A percentile compares a stretch with the other conserved stretches of the same genome.
phyloP scores from a whole-genome alignment of 2,888 invertebrate species.

The Myathropa florea region DNA sequence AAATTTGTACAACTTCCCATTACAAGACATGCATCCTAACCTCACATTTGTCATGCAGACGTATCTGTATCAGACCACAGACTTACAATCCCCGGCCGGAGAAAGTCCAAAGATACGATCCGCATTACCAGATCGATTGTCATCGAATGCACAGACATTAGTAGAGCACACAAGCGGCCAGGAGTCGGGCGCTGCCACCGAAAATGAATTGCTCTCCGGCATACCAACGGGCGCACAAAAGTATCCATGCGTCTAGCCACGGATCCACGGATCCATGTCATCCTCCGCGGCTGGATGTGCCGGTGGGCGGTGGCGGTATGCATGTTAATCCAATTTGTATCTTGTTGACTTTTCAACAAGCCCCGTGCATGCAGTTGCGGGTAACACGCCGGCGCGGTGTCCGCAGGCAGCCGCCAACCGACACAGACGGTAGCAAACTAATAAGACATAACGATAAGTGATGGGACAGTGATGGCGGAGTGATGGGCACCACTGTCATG shows the following conservation, averaged over 20 bases:
- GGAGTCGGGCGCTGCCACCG: neutral
- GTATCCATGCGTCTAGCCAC: neutral
- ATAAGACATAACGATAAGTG: constrained; percentile 69
- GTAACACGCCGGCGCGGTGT: neutral
- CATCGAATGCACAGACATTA: neutral
- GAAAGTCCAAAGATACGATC: constrained; percentile 64
- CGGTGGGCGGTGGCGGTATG: constrained; percentile 61
- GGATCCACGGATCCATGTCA: neutral
- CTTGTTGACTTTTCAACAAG: constrained; percentile 63
- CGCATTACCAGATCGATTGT: neutral
- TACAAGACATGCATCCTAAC: neutral
- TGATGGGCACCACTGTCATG: neutral
- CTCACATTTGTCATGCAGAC: neutral
- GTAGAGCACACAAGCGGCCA: neutral
- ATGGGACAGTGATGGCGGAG: constrained; percentile 41
- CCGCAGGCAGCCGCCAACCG: neutral
- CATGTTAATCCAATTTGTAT: constrained; percentile 70
- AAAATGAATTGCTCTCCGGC: constrained; percentile 51
- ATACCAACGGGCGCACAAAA: neutral
- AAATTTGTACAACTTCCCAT: neutral
- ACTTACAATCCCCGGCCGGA: constrained; percentile 29
- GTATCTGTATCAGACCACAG: neutral
- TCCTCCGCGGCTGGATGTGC: constrained; percentile 16
- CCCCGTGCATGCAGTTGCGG: constrained; percentile 12
- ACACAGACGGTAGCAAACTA: constrained; percentile 32